Conservation (phyloP, 2,797 vertebrate species). For the Pitangus sulphuratus region DNA sequence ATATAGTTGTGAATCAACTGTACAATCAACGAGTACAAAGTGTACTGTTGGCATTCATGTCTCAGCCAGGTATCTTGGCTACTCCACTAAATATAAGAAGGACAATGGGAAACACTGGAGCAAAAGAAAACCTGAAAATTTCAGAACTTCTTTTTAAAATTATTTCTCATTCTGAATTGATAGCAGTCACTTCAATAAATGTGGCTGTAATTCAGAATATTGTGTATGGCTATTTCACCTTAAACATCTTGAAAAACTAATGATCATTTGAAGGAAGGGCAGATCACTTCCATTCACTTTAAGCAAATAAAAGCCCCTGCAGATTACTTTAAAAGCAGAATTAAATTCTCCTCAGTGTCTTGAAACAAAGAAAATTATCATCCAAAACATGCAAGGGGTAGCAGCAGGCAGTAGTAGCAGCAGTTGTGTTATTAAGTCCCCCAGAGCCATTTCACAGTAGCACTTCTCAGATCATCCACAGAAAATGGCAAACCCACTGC, state of each 20-base stretch:
- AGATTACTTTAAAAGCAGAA: neutral
- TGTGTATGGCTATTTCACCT: neutral
- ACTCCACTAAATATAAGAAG: neutral
- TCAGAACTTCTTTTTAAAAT: neutral
- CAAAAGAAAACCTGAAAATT: neutral
- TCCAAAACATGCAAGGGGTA: neutral
- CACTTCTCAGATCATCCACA: neutral
- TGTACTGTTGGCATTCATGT: neutral
- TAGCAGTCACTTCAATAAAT: neutral
- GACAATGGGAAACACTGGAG: neutral
- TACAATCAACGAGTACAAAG: neutral
- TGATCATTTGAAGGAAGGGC: neutral
- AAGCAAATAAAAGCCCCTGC: fast-evolving
- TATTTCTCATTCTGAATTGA: neutral
- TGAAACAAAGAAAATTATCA: neutral
- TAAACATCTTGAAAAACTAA: neutral
- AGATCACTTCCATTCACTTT: neutral
- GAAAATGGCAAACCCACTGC: neutral
- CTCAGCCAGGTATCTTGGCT: neutral
- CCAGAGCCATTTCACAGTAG: neutral
- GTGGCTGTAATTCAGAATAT: neutral
- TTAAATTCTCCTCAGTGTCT: neutral
- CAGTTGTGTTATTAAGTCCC: neutral
- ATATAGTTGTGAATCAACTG: neutral
- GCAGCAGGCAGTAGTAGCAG: neutral